phyloP scores from a whole-genome alignment of 2,797 vertebrate genomes.

The Forpus xanthops region DNA sequence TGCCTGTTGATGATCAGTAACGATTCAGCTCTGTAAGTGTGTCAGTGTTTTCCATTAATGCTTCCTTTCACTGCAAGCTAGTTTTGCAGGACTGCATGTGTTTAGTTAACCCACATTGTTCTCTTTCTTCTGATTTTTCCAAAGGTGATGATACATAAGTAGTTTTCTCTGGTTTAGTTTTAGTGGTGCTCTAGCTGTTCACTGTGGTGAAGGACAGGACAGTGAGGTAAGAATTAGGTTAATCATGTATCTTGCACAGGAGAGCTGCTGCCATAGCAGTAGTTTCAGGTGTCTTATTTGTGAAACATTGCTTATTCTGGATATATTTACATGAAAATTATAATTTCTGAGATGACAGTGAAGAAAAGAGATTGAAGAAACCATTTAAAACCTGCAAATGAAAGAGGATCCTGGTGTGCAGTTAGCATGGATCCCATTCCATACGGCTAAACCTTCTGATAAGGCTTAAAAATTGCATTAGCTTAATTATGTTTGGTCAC shows the following conservation, averaged over 20 bases:
- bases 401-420: background rate
- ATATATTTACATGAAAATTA: background rate
- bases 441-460: slow-evolving; percentile 35
- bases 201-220: background rate
- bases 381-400: background rate
- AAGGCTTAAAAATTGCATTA: slow-evolving; percentile 49
- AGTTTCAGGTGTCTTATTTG: background rate
- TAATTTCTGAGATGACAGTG: background rate
- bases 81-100: background rate
- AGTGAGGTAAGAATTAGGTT: background rate
- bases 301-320: background rate
- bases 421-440: background rate
- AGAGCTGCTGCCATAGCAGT: background rate
- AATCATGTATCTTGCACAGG: background rate
- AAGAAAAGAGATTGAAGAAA: background rate
- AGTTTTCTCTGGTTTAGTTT: background rate
- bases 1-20: background rate
- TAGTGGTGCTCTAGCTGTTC: background rate
- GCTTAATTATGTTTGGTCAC: slow-evolving; percentile 48
- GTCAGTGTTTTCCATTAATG: background rate
- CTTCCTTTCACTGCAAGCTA: background rate
- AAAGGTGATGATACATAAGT: background rate
- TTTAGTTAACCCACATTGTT: background rate
- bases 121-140: background rate
- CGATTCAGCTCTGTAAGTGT: background rate